Conservation (phyloP, 2,113 vertebrate species). For the Ochotona princeps region DNA sequence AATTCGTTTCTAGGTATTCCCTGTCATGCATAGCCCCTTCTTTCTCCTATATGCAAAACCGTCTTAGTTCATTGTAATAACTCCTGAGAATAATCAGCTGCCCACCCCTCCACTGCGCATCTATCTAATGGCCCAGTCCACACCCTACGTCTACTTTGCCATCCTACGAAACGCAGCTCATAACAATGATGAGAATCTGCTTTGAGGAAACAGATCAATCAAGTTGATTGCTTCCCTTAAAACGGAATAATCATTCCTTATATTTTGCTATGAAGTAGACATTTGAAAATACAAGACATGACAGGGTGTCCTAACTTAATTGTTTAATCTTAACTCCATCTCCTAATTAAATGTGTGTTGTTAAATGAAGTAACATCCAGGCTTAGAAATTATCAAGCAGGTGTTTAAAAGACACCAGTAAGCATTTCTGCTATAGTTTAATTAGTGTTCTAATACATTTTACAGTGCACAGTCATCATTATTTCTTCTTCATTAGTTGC, state of each 20-base stretch:
- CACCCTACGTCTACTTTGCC: not conserved
- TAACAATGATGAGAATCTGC: not conserved
- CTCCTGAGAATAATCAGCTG: not conserved
- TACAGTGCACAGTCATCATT: conserved; percentile 82
- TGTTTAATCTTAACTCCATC: conserved; percentile 50
- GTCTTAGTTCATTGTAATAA: not conserved
- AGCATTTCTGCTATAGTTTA: conserved; percentile 82
- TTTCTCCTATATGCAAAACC: not conserved
- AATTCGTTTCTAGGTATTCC: not conserved
- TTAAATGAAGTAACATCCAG: conserved; percentile 73
- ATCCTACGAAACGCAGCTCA: not conserved
- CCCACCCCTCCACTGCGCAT: rapidly evolving
- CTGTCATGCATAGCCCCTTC: not conserved
- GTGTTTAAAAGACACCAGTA: conserved; percentile 84
- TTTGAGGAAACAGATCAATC: not conserved
- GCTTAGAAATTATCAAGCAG: conserved; percentile 83
- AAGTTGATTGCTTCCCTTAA: not conserved
- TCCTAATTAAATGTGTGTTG: conserved; percentile 66
- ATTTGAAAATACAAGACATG: not conserved
- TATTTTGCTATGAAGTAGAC: rapidly evolving
- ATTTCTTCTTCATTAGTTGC: conserved; percentile 86
- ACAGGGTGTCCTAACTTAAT: not conserved
- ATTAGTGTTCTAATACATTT: conserved; percentile 84
- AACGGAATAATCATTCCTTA: not conserved
- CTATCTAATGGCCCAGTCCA: not conserved